A percentile compares a stretch with the other conserved stretches of the same genome.
Conservation (phyloP, 1,140 invertebrate species). For the Eueides isabella region DNA sequence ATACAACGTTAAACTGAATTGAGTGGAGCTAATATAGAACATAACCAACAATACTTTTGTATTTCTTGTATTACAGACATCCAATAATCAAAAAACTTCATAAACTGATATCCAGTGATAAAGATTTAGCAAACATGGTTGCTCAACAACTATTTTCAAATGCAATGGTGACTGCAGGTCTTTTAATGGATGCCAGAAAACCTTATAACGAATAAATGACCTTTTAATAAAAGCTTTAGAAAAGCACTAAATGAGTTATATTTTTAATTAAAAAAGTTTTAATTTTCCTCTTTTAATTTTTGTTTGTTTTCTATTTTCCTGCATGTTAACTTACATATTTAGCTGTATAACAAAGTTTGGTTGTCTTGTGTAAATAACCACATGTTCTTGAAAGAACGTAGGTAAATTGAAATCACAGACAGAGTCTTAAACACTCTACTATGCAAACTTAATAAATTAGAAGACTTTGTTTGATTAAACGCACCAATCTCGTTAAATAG, state of each 20-base stretch:
- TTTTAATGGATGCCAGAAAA: conserved; percentile 95
- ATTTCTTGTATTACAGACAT: conserved; percentile 85
- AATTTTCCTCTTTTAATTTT: background rate
- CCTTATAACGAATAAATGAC: conserved; percentile 91
- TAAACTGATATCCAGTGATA: conserved; percentile 88
- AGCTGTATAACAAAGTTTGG: too few species aligned
- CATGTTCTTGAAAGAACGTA: too few species aligned
- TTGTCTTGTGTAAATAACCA: too few species aligned
- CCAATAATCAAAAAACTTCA: conserved; percentile 95
- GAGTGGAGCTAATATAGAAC: too few species aligned
- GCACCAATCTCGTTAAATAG: too few species aligned
- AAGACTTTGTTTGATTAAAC: too few species aligned
- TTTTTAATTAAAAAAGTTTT: background rate
- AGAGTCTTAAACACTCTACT: too few species aligned
- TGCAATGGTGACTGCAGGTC: conserved; percentile 96
- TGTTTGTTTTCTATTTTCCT: background rate
- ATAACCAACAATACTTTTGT: too few species aligned
- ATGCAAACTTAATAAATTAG: too few species aligned
- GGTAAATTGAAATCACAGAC: too few species aligned
- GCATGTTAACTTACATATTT: too few species aligned
- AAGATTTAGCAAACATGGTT: conserved; percentile 91
- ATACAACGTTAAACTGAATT: too few species aligned
- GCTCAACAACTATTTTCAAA: conserved; percentile 96
- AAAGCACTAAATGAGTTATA: conserved; percentile 83
- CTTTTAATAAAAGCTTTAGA: conserved; percentile 92